Conservation (phyloP, 2,888 invertebrate species). For the Scelioninae gen. 1 region DNA sequence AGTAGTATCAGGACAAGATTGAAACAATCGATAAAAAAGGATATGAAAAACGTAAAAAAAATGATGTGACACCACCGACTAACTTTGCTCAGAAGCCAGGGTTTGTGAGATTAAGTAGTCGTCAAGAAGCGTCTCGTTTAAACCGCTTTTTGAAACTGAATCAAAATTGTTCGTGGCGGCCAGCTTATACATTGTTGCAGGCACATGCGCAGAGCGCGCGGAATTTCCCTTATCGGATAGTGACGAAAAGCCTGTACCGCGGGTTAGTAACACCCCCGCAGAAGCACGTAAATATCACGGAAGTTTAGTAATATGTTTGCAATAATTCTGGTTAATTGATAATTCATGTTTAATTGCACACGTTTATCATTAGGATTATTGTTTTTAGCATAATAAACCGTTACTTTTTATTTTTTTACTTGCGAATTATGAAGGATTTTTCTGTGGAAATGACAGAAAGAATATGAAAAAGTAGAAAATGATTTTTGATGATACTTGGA, state of each 20-base stretch:
- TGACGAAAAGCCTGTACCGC: slow-evolving; percentile 44
- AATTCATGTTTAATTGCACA: no score
- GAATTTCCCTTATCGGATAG: slow-evolving; percentile 55
- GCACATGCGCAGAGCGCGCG: slow-evolving; percentile 48
- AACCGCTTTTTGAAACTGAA: slow-evolving; percentile 60
- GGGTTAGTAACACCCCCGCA: slow-evolving; percentile 62
- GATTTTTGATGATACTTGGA: no score
- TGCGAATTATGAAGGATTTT: no score
- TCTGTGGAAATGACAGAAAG: no score
- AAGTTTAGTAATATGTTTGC: slow-evolving; percentile 41
- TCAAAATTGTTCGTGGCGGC: slow-evolving; percentile 43
- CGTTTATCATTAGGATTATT: no score
- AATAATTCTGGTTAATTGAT: no score
- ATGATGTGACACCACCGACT: slow-evolving; percentile 4
- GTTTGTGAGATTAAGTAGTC: slow-evolving; percentile 20
- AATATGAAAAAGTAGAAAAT: no score
- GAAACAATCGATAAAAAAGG: neutral
- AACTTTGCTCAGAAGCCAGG: slow-evolving; percentile 44
- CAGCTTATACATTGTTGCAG: slow-evolving; percentile 53
- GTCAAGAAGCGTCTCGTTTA: slow-evolving; percentile 49
- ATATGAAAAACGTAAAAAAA: no score
- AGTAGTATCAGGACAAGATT: no score
- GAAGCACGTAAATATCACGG: slow-evolving; percentile 51
- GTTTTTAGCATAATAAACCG: no score
- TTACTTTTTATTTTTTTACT: no score